A percentile compares a stretch with the other conserved stretches of the same genome.
Evolutionary conservation across 2,113 vertebrate species (phyloP).

Genomic region (Eudyptes chrysolophus): DNA sequence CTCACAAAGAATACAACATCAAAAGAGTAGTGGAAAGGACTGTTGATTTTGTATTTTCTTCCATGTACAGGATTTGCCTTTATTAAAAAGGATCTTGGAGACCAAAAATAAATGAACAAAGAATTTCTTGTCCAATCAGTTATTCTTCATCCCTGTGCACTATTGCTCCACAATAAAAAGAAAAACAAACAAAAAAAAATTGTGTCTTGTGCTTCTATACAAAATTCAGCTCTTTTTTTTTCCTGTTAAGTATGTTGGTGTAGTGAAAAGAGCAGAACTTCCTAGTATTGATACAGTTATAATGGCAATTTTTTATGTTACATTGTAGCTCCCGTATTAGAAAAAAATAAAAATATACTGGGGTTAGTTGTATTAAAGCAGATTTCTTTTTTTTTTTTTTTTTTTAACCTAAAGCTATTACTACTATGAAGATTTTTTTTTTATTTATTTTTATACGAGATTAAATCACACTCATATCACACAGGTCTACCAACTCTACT

Average conservation of each 20-base stretch:
- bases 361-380: background rate
- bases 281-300: background rate
- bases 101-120: background rate
- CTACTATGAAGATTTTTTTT: background rate
- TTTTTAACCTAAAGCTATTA: background rate
- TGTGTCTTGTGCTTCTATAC: background rate
- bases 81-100: background rate
- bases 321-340: background rate
- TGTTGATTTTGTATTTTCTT: background rate
- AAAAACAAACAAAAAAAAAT: background rate
- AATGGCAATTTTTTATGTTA: background rate
- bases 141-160: background rate
- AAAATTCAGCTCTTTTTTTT: background rate
- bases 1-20: background rate
- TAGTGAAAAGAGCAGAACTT: background rate
- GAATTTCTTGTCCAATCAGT: background rate
- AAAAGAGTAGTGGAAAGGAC: background rate
- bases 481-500: background rate
- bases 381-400: background rate
- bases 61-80: background rate
- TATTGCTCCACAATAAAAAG: background rate
- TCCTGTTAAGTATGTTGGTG: background rate
- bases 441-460: background rate
- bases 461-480: background rate
- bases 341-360: background rate